Evolutionary conservation across 2,113 vertebrate genomes (phyloP).

Genomic region (Nerophis ophidion): DNA sequence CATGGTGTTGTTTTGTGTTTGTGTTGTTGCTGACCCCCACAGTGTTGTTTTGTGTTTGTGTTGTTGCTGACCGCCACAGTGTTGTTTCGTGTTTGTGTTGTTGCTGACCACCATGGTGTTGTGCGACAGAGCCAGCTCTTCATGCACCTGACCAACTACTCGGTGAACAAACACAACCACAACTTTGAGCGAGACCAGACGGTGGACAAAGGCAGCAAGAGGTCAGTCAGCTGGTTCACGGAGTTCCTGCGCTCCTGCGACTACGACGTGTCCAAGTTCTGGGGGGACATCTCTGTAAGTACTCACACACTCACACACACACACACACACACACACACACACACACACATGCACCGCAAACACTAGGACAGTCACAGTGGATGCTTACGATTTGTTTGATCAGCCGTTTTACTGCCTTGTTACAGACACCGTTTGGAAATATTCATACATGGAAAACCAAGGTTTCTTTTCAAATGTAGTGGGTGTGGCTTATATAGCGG

Average conservation of each 20-base stretch:
- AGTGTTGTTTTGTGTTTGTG: too few relatives aligned
- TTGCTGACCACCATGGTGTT: not conserved
- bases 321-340: constrained; percentile 3
- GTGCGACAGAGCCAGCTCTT: constrained; percentile 85
- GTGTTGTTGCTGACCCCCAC: too few relatives aligned
- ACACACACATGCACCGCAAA: constrained; percentile 12
- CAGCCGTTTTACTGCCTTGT: too few relatives aligned
- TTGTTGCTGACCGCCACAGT: too few relatives aligned
- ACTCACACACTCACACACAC: not conserved
- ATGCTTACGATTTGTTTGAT: too few relatives aligned
- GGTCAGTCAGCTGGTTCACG: constrained; percentile 96
- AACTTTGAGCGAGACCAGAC: constrained; percentile 93
- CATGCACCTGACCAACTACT: constrained; percentile 99
- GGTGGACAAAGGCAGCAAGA: constrained; percentile 94
- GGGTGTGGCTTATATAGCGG: too few relatives aligned
- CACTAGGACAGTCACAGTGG: too few relatives aligned
- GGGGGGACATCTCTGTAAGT: constrained; percentile 96
- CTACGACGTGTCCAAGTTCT: constrained; percentile 93
- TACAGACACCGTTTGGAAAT: too few relatives aligned
- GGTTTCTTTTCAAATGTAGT: too few relatives aligned
- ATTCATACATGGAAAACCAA: too few relatives aligned
- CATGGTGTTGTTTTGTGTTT: too few relatives aligned
- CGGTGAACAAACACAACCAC: constrained; percentile 98
- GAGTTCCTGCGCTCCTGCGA: constrained; percentile 91
- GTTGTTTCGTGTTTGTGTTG: not conserved